Base-by-base conservation (phyloP, 2,888 invertebrate genomes). In the Drosophila algonquin region DNA sequence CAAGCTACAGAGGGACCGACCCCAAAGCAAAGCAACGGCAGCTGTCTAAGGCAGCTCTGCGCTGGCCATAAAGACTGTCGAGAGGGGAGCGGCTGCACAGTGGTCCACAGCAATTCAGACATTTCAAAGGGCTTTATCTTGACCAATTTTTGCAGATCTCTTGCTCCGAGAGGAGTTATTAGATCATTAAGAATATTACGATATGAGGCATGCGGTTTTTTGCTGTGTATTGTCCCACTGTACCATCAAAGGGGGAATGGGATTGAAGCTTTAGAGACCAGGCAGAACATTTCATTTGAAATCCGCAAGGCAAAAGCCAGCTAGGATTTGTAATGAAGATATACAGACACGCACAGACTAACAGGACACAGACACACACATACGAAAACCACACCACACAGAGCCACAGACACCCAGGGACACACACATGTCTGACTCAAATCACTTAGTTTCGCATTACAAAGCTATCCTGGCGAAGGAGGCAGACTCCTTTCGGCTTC, bases 391-490 rank as follows among this genome's bases (percentile, higher is more conserved):
- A 50, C 12, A 54, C 47, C 48, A 63, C 27, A 56, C 52, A 55
- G 18, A 59, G 30, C 54, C 27, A 56, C 21, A 59, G 30, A 56
- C 35, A 35, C 45, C 63, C 61, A 65, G 70, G 76, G 7, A 58
- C 47, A 67, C 40, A 68, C 61, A 69, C 72, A 79, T 82, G 88
- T 86, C 82, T 82, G 77, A 64, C 80, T 72, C 76, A 81, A 87
- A 87, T 89, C 87, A 87, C 87, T 87, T 87, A 87, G 90, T 84
- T 87, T 87, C 87, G 75, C 87, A 87, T 87, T 87, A 87, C 87
- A 89, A 87, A 89, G 90, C 84, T 74, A 79, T 78, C 65, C 71
- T 58, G 76, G 64, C 70, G 67, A 60, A 48, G 59, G 27, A 52
- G 75, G 73, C 57, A 50, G 82, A 77, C 80, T 76, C 78, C 77